Conservation (phyloP, 2,113 vertebrate genomes). For the Castor canadensis region DNA sequence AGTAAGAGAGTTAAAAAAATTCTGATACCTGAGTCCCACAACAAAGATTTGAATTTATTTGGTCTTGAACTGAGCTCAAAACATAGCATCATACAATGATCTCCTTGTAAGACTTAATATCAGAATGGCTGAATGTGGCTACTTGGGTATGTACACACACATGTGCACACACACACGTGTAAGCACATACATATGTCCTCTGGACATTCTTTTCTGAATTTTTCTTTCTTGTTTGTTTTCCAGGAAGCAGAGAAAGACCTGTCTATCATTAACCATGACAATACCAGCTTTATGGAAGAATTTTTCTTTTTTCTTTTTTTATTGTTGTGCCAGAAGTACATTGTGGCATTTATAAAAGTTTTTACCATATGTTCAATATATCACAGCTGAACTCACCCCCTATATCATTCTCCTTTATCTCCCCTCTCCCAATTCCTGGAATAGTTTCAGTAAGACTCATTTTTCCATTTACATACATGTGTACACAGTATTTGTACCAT, state of each 20-base stretch:
- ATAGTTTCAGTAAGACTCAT: too few species aligned
- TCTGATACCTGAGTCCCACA: neutral
- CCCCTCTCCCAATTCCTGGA: too few species aligned
- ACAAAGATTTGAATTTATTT: neutral
- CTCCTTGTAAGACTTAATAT: neutral
- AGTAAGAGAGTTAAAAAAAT: neutral
- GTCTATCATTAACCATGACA: neutral
- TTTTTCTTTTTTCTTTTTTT: too few species aligned
- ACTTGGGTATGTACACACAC: neutral
- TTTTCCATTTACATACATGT: too few species aligned
- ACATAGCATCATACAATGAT: neutral
- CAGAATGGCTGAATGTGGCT: neutral
- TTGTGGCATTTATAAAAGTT: too few species aligned
- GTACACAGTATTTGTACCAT: too few species aligned
- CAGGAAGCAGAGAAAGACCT: neutral
- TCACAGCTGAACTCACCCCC: too few species aligned
- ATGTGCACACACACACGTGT: neutral
- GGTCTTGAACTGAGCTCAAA: neutral
- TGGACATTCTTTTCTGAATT: neutral
- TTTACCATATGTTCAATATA: too few species aligned
- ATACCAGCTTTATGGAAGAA: neutral
- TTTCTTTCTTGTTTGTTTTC: neutral
- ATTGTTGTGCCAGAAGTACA: too few species aligned
- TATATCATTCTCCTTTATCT: too few species aligned
- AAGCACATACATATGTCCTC: accelerated